Base-by-base conservation (phyloP, 2,797 vertebrate genomes). In the Martes flavigula region DNA sequence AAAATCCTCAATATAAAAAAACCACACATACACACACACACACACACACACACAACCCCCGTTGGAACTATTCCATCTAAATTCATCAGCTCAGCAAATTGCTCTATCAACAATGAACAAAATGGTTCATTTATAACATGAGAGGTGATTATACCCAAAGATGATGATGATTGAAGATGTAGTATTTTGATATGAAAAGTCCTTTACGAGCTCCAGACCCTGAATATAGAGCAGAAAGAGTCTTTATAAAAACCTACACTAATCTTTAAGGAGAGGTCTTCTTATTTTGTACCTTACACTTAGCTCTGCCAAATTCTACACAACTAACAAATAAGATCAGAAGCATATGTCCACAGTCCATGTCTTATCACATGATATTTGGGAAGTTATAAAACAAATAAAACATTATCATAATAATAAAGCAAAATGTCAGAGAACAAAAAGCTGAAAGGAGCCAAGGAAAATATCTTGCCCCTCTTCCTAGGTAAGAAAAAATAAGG, bases 241-340 rank as follows among this genome's bases (percentile, higher is more conserved):
- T 87, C 40, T 82, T 96, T 77, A 73, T 35, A 89, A 97, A 93
- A 68, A 54, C 38, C 32, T 92, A 54, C 12, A 43, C 68, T 83
- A 35, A 77, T 82, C 40, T 96, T 85, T 64, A 89, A 91, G 83
- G 56, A 84, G 30, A 77, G 7, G 0, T 62, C 46, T 83, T 92
- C 17, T 89, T 12, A 73, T 66, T 93, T 93, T 60, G 17, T 96
- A 56, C 40, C 17, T 93, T 81, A n/a, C 7, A 27, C 40, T 94
- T 86, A 87, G 46, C 40, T 95, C 62, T 72, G 6, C 58, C 35
- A 94, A 83, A 89, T 93, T 89, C 56, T 78, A 73, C 38, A 48
- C 43, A 94, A 73, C 54, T 86, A 86, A 93, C 85, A 43, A 64
- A 95, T 91, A 58, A 38, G 32, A 79, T 79, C 78, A 89, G 43